phyloP scores from a whole-genome alignment of 2,113 vertebrate species.

The Cichladusa arquata region DNA sequence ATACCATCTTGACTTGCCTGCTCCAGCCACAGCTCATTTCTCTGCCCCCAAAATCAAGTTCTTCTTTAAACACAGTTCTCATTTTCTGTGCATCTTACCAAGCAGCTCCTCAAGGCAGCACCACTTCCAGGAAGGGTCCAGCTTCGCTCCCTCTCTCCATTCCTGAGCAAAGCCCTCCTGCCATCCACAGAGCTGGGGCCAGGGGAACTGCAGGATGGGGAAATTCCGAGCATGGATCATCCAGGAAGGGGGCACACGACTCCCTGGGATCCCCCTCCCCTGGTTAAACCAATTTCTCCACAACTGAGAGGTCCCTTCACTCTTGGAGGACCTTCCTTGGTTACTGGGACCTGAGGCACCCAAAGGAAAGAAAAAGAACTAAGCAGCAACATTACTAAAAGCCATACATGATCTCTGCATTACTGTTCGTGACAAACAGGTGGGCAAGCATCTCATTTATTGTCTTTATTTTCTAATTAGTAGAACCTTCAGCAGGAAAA shows the following conservation, averaged over 20 bases:
- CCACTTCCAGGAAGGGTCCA: background rate
- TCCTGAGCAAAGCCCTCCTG: accelerated
- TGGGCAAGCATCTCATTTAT: background rate
- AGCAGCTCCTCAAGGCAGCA: background rate
- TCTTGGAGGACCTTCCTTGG: background rate
- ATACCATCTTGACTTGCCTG: background rate
- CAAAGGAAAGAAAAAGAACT: background rate
- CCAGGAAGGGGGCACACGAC: accelerated
- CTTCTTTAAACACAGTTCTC: background rate
- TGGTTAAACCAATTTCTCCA: accelerated
- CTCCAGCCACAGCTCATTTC: background rate
- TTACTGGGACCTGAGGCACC: background rate
- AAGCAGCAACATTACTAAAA: background rate
- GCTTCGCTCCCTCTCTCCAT: background rate
- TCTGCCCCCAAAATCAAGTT: background rate
- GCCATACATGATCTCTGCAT: accelerated
- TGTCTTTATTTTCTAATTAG: background rate
- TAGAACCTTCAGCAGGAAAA: background rate
- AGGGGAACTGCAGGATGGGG: too few species aligned
- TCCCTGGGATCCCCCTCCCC: accelerated
- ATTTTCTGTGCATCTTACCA: accelerated
- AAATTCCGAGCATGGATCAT: accelerated
- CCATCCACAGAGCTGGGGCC: accelerated
- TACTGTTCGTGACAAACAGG: accelerated
- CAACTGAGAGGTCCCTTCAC: background rate